Evolutionary conservation across 2,888 invertebrate species (phyloP).

Genomic region (Calliopum simillimum): DNA sequence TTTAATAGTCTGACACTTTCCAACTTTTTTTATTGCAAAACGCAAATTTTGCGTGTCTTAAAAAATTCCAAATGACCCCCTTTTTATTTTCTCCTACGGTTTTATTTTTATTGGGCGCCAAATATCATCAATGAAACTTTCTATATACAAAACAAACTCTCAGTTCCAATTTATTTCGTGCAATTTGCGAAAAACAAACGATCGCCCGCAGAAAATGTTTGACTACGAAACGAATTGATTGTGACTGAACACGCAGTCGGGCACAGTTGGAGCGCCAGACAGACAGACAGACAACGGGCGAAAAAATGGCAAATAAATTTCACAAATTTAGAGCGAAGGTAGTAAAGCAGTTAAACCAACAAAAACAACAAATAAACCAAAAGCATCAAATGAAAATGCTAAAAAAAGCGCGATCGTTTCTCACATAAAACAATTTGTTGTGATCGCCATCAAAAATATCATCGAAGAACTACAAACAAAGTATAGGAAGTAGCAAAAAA

Average conservation of each 20-base stretch:
- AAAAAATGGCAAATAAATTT: slow-evolving; percentile 26
- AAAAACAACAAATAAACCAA: not conserved
- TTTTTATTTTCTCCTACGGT: too few relatives aligned
- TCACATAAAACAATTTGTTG: slow-evolving; percentile 22
- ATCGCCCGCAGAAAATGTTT: slow-evolving; percentile 24
- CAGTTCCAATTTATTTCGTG: slow-evolving; percentile 16
- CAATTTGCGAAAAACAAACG: slow-evolving; percentile 29
- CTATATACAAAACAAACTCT: not conserved
- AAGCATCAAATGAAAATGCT: not conserved
- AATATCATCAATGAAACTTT: slow-evolving; percentile 6
- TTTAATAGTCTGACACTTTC: too few relatives aligned
- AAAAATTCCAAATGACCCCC: too few relatives aligned
- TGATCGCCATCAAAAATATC: not conserved
- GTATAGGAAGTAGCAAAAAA: too few relatives aligned
- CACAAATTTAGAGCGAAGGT: slow-evolving; percentile 22
- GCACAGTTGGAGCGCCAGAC: slow-evolving; percentile 4
- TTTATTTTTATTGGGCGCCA: slow-evolving; percentile 1
- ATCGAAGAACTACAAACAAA: too few relatives aligned
- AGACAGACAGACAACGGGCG: slow-evolving; percentile 16
- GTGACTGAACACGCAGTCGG: slow-evolving; percentile 31
- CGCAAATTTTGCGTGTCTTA: too few relatives aligned
- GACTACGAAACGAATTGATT: slow-evolving; percentile 28
- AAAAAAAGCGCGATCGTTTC: slow-evolving; percentile 12
- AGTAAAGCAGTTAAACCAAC: slow-evolving; percentile 2
- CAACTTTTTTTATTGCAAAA: too few relatives aligned